Evolutionary conservation across 2,113 vertebrate genomes (phyloP).

Genomic region (Trogon surrucura): DNA sequence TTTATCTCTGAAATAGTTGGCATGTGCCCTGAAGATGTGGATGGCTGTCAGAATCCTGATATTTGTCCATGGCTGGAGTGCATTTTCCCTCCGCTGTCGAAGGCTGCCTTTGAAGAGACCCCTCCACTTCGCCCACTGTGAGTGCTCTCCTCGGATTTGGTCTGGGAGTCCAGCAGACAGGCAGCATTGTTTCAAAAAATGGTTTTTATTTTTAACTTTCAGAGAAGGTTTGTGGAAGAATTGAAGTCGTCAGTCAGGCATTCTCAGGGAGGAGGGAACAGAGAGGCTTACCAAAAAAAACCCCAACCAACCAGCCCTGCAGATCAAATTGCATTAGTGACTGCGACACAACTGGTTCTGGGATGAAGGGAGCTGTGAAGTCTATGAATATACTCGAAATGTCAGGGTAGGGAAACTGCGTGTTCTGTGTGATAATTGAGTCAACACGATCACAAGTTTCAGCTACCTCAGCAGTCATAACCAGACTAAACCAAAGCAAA

Average conservation of each 20-base stretch:
- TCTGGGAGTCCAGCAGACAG: not conserved
- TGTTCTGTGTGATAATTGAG: not conserved
- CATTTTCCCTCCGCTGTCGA: not conserved
- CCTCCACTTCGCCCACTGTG: accelerated
- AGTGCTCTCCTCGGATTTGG: not conserved
- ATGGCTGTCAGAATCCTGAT: not conserved
- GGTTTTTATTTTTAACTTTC: not conserved
- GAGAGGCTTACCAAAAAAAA: not conserved
- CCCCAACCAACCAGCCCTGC: not conserved
- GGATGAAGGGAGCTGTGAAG: not conserved
- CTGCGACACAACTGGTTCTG: not conserved
- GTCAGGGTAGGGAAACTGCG: not conserved
- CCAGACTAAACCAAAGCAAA: not conserved
- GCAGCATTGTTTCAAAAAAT: not conserved
- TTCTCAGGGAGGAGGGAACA: not conserved
- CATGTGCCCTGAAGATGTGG: not conserved
- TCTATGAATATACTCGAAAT: not conserved
- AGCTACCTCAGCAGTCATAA: not conserved
- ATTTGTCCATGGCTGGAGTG: not conserved
- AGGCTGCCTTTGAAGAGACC: not conserved
- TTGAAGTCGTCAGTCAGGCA: not conserved
- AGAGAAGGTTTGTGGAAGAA: not conserved
- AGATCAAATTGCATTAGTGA: not conserved
- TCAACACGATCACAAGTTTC: not conserved
- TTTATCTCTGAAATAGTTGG: not conserved